Percentiles rank a stretch among this genome's conserved stretches.
Conservation (phyloP, 2,888 invertebrate species). For the Tipula helvola region DNA sequence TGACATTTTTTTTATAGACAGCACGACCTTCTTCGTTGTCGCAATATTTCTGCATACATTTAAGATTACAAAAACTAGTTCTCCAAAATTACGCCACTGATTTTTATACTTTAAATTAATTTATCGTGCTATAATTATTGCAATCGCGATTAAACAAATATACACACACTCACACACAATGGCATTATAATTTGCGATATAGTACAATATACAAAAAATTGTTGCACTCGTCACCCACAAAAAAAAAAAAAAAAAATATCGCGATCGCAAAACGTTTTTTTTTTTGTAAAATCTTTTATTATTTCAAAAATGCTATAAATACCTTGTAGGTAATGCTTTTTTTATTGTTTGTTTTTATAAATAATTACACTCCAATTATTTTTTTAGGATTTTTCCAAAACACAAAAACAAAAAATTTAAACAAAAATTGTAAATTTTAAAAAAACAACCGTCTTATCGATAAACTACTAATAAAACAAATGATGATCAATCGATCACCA, state of each 20-base stretch:
- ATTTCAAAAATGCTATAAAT: background rate
- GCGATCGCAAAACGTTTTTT: background rate
- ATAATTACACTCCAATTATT: background rate
- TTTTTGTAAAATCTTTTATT: background rate
- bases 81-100: background rate
- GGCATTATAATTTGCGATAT: background rate
- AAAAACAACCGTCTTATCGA: background rate
- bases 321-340: background rate
- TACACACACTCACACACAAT: background rate
- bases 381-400: background rate
- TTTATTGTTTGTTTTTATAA: background rate
- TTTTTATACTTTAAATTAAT: background rate
- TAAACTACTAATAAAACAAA: background rate
- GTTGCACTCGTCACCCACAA: background rate
- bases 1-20: background rate
- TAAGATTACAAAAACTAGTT: background rate
- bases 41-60: background rate
- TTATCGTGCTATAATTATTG: background rate
- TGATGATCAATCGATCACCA: background rate
- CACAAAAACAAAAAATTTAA: background rate
- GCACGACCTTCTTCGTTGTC: background rate
- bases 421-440: background rate
- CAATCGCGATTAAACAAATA: background rate
- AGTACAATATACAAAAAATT: background rate
- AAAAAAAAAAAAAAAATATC: background rate